A percentile compares a stretch with the other conserved stretches of the same genome.
These are phyloP conservation scores for Cheilosia scutellata DNA, from an alignment of 2,888 invertebrate genomes.

Conservation along the genomic window DNA sequence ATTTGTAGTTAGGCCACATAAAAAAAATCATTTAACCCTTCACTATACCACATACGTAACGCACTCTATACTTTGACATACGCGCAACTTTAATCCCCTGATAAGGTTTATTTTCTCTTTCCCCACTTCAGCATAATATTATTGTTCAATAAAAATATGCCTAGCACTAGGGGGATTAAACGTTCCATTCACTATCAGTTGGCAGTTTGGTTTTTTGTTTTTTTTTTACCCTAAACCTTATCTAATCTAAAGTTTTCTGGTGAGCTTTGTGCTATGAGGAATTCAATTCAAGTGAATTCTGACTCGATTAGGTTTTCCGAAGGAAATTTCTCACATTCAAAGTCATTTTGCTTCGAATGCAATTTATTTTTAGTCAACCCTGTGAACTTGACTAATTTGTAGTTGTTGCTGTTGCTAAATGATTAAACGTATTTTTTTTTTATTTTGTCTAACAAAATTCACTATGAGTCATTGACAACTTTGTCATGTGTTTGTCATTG, in stretches of 20 bases:
- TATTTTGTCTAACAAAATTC: background rate
- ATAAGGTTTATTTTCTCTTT: conserved; percentile 5
- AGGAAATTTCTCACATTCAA: conserved; percentile 10
- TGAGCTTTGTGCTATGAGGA: background rate
- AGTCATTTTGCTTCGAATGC: conserved; percentile 17
- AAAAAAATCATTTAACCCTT: conserved; percentile 8
- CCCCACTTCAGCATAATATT: background rate
- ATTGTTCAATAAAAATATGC: conserved; percentile 1
- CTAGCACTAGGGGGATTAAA: background rate
- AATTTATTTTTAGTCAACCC: conserved; percentile 41
- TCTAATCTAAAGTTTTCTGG: conserved; percentile 12
- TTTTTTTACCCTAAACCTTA: background rate
- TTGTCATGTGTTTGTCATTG: conserved; percentile 20
- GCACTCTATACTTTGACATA: background rate
- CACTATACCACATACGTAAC: conserved; percentile 4
- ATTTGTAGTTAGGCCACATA: background rate
- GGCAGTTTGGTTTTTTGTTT: background rate
- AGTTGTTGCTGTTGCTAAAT: too few species aligned
- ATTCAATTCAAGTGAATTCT: conserved; percentile 1
- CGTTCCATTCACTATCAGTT: background rate
- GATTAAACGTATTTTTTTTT: background rate
- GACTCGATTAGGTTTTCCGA: background rate
- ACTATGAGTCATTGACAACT: conserved; percentile 22
- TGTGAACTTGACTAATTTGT: conserved; percentile 26
- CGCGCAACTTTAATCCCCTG: conserved; percentile 11